Percentiles rank a stretch among this genome's conserved stretches.
Conservation (phyloP, 2,888 invertebrate genomes). For the Tubiluchus corallicola region DNA sequence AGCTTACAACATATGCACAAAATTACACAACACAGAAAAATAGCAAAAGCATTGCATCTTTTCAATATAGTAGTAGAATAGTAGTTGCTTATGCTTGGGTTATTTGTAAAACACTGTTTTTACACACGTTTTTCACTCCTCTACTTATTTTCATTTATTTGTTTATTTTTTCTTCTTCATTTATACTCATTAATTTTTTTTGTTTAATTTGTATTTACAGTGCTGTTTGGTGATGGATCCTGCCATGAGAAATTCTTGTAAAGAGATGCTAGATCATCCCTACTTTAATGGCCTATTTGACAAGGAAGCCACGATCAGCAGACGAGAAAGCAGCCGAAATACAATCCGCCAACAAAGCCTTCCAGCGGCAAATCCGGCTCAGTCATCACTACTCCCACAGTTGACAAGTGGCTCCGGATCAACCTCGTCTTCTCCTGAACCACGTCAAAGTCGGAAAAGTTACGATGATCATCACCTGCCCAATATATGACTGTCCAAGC, state of each 20-base stretch:
- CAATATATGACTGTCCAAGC: slow-evolving; percentile 3
- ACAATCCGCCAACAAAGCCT: not conserved
- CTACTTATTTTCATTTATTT: too few relatives aligned
- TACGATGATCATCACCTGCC: slow-evolving; percentile 3
- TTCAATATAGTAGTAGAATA: too few relatives aligned
- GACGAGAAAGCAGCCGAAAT: not conserved
- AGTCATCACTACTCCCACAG: not conserved
- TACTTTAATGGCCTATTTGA: slow-evolving; percentile 1
- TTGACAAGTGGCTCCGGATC: too few relatives aligned
- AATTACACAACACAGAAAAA: too few relatives aligned
- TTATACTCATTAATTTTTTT: too few relatives aligned
- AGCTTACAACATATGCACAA: too few relatives aligned
- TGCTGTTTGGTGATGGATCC: slow-evolving; percentile 1
- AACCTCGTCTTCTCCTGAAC: not conserved
- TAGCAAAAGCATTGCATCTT: too few relatives aligned
- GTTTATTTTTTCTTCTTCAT: too few relatives aligned
- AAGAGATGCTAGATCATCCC: not conserved
- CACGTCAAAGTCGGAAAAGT: not conserved
- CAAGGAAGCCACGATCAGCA: not conserved
- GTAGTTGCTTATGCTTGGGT: too few relatives aligned
- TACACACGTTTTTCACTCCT: too few relatives aligned
- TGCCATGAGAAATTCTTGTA: not conserved
- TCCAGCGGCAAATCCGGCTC: not conserved
- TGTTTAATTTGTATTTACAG: too few relatives aligned
- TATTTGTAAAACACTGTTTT: too few relatives aligned